Conservation (phyloP, 2,797 vertebrate genomes). For the Phaenicophaeus curvirostris region DNA sequence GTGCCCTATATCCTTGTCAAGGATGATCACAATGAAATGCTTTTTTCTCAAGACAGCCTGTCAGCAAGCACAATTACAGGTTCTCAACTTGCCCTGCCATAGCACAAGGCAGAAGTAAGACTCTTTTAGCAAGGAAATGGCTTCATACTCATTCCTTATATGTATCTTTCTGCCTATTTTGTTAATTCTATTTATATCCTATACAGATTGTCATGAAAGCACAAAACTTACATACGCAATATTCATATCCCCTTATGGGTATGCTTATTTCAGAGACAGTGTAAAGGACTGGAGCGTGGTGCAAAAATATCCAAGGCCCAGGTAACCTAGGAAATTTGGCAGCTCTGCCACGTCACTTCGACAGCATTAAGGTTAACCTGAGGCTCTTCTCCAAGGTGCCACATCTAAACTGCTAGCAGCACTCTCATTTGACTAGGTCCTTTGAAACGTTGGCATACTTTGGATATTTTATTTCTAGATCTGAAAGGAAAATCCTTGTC, state of each 20-base stretch:
- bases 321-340: not conserved
- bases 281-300: not conserved
- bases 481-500: not conserved
- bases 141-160: not conserved
- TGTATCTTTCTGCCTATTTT: not conserved
- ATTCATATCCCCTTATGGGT: not conserved
- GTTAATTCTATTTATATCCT: conserved; percentile 1
- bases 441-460: not conserved
- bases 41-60: conserved; percentile 69
- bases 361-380: not conserved
- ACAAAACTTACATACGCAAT: not conserved
- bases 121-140: not conserved
- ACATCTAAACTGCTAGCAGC: not conserved
- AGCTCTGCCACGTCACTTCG: not conserved
- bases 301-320: not conserved
- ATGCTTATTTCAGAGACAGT: not conserved
- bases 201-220: not conserved
- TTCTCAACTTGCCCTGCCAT: conserved; percentile 30
- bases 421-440: not conserved
- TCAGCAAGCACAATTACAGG: conserved; percentile 56
- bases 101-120: conserved; percentile 3
- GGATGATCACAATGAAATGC: conserved; percentile 66
- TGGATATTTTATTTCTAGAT: not conserved
- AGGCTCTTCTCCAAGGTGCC: not conserved
- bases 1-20: conserved; percentile 73